phyloP scores from a whole-genome alignment of 2,797 vertebrate genomes.

The Cyprinodon diabolis region DNA sequence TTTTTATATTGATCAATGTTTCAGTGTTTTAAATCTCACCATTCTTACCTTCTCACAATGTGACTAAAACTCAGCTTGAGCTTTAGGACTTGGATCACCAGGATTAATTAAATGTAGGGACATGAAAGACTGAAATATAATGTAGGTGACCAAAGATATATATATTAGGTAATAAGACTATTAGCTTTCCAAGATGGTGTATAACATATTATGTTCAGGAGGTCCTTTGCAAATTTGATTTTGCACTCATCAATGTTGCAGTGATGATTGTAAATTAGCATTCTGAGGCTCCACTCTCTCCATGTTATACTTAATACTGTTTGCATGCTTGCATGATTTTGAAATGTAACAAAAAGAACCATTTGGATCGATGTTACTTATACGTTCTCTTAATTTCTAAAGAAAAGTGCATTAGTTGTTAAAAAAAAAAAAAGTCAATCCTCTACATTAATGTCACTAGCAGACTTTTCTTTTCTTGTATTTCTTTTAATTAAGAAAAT shows the following conservation, averaged over 20 bases:
- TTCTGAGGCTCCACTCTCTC: background rate
- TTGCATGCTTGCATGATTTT: no score
- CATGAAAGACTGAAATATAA: background rate
- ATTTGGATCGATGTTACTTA: no score
- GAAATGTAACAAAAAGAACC: no score
- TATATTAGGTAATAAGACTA: background rate
- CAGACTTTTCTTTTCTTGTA: no score
- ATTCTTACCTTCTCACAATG: background rate
- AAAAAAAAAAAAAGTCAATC: no score
- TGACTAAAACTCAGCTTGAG: background rate
- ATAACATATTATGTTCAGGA: background rate
- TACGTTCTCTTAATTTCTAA: no score
- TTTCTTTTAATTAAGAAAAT: no score
- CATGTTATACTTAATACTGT: constrained; percentile 40
- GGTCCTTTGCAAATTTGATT: background rate
- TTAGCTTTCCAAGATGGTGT: background rate
- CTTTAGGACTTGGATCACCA: background rate
- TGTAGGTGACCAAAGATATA: background rate
- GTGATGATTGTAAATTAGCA: background rate
- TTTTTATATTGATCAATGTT: background rate
- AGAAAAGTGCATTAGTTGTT: no score
- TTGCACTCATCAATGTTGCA: background rate
- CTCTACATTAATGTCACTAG: no score
- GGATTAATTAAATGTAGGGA: background rate
- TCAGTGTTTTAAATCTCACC: background rate